Conservation (phyloP, 1,140 invertebrate genomes). For the Heliconius melpomene region DNA sequence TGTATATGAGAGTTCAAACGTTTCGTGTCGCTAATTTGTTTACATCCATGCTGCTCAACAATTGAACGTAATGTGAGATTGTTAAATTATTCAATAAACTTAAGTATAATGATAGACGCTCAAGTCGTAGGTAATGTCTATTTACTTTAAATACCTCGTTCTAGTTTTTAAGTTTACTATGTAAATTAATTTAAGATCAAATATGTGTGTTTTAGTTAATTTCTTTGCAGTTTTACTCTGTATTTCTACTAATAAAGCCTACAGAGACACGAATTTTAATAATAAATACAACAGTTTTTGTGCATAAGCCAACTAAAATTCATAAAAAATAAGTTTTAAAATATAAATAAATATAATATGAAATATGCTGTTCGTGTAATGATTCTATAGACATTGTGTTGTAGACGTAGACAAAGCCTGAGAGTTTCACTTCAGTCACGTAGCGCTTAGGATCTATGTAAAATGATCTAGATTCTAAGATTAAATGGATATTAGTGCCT, state of each 20-base stretch:
- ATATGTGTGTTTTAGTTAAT: neutral
- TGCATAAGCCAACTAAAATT: no score
- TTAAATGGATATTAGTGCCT: neutral
- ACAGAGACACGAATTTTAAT: no score
- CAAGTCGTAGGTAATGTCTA: neutral
- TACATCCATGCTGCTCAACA: neutral
- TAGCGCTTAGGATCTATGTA: neutral
- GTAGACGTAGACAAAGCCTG: conserved; percentile 1
- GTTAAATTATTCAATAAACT: neutral
- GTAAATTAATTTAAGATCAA: no score
- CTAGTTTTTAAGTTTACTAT: no score
- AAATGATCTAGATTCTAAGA: conserved; percentile 7
- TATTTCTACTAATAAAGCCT: no score
- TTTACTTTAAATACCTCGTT: neutral
- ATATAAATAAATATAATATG: neutral
- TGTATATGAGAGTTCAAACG: neutral
- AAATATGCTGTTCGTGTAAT: neutral
- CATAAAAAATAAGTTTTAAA: neutral
- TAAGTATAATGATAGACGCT: neutral
- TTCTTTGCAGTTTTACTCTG: neutral
- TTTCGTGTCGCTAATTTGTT: neutral
- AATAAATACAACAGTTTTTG: no score
- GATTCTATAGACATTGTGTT: neutral
- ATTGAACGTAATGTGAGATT: neutral
- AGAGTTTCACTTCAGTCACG: neutral